phyloP scores from a whole-genome alignment of 1,140 invertebrate species.

The Cherax quadricarinatus region DNA sequence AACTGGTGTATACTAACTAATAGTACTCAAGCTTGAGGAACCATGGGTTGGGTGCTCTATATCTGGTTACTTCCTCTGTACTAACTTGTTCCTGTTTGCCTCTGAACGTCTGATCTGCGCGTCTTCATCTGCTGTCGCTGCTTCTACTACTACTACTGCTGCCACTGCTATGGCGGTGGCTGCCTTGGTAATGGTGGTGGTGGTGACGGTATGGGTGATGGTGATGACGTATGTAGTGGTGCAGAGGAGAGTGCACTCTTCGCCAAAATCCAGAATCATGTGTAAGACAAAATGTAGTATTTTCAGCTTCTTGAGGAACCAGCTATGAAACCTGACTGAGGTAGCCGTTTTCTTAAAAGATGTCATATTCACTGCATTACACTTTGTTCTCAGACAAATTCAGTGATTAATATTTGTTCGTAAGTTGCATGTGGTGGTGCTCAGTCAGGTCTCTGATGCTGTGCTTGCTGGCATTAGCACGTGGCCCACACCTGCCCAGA shows the following conservation, averaged over 20 bases:
- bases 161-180: background rate
- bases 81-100: slow-evolving; percentile 1
- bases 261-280: slow-evolving; percentile 84
- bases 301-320: background rate
- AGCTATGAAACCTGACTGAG: background rate
- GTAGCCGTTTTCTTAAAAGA: background rate
- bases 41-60: too few species aligned
- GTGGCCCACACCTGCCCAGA: background rate
- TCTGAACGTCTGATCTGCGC: slow-evolving; percentile 16
- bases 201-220: slow-evolving; percentile 28
- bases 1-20: background rate
- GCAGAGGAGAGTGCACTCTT: slow-evolving; percentile 84
- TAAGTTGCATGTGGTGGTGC: background rate
- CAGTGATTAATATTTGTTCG: background rate
- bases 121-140: slow-evolving; percentile 9
- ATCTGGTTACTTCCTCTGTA: background rate
- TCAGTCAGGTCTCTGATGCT: background rate
- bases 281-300: slow-evolving; percentile 79
- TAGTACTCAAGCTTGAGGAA: background rate
- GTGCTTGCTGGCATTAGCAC: background rate
- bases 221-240: slow-evolving; percentile 79
- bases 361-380: background rate
- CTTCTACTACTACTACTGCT: background rate
- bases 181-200: background rate
- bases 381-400: background rate